Evolutionary conservation across 1,140 invertebrate genomes (phyloP).

Genomic region (Penaeus japonicus): DNA sequence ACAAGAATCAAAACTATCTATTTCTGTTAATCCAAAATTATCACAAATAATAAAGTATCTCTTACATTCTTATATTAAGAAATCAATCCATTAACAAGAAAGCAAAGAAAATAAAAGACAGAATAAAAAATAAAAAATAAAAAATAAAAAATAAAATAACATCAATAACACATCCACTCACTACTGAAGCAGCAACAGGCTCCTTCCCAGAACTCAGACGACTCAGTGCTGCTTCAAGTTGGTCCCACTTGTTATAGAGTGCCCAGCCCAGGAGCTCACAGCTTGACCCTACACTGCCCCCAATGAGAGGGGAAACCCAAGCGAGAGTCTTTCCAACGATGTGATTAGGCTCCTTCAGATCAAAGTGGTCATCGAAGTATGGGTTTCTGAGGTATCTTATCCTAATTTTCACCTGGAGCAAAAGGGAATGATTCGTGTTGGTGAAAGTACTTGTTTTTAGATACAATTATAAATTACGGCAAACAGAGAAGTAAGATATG

Average conservation of each 20-base stretch:
- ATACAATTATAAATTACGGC: background rate
- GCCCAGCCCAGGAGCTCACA: slow-evolving; percentile 75
- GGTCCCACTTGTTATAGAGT: slow-evolving; percentile 75
- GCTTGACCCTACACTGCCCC: slow-evolving; percentile 71
- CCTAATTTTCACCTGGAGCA: slow-evolving; percentile 73
- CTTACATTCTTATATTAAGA: too few relatives aligned
- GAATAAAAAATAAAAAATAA: too few relatives aligned
- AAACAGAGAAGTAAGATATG: background rate
- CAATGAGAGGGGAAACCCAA: slow-evolving; percentile 61
- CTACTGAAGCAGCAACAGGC: slow-evolving; percentile 17
- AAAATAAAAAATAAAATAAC: background rate
- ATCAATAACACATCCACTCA: background rate
- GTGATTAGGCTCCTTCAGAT: slow-evolving; percentile 74
- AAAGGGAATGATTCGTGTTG: background rate
- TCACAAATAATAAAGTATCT: too few relatives aligned
- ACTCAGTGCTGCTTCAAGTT: slow-evolving; percentile 64
- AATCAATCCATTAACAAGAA: too few relatives aligned
- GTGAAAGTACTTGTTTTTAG: background rate
- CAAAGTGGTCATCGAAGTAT: slow-evolving; percentile 88
- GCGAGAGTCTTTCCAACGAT: slow-evolving; percentile 82
- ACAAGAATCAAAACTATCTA: too few relatives aligned
- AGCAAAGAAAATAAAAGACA: too few relatives aligned
- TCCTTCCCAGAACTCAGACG: background rate
- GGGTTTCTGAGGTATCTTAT: slow-evolving; percentile 82
- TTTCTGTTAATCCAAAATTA: too few relatives aligned